Conservation (phyloP, 2,888 invertebrate genomes). For the Augochlorella aurata region DNA sequence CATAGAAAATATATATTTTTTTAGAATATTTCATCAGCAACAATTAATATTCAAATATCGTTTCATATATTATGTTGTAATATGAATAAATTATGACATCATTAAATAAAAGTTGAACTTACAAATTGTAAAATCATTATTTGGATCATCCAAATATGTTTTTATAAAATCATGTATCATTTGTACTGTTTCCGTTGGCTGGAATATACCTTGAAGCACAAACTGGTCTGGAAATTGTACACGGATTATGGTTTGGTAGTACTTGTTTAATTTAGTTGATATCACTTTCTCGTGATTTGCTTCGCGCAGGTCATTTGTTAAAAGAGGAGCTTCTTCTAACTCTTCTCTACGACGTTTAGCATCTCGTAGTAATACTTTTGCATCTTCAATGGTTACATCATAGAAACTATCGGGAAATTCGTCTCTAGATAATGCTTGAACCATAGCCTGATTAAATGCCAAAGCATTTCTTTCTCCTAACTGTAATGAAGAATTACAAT, state of each 20-base stretch:
- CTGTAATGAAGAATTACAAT: slow-evolving; percentile 82
- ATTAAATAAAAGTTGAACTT: slow-evolving; percentile 79
- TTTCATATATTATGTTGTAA: too few species aligned
- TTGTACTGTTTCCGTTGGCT: slow-evolving; percentile 88
- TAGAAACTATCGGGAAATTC: slow-evolving; percentile 94
- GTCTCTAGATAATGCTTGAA: slow-evolving; percentile 84
- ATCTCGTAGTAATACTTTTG: slow-evolving; percentile 89
- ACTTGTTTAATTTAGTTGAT: slow-evolving; percentile 85
- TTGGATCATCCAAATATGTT: slow-evolving; percentile 86
- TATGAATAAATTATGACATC: too few species aligned
- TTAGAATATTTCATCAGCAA: too few species aligned
- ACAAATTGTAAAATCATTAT: slow-evolving; percentile 90
- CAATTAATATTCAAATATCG: too few species aligned
- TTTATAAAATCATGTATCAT: slow-evolving; percentile 89
- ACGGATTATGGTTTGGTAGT: slow-evolving; percentile 90
- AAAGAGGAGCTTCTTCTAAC: slow-evolving; percentile 88
- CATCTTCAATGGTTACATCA: slow-evolving; percentile 92
- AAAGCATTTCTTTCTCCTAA: slow-evolving; percentile 89
- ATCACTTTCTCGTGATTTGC: slow-evolving; percentile 84
- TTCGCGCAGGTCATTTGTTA: slow-evolving; percentile 86
- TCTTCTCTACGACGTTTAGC: slow-evolving; percentile 86
- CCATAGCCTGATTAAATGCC: slow-evolving; percentile 86
- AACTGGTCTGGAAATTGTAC: slow-evolving; percentile 93
- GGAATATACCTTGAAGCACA: slow-evolving; percentile 93
- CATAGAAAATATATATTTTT: too few species aligned